Base-by-base conservation (phyloP, 1,140 invertebrate genomes). In the Eurosta solidaginis region DNA sequence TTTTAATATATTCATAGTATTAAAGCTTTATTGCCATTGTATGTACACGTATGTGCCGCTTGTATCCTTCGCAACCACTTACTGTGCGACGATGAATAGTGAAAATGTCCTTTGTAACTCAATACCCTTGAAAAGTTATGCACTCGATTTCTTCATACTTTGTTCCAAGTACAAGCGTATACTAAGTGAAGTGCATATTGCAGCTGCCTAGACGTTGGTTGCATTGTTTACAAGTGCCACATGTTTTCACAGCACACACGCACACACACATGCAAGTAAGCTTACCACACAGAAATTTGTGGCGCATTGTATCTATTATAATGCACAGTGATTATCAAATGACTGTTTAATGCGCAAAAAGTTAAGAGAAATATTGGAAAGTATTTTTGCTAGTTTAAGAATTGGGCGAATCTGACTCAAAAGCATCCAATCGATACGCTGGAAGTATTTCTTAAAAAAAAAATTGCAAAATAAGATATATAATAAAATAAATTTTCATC, bases 151-250 rank as follows among this genome's bases (percentile, higher is more conserved):
- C 45, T n/a, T 12, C 5, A 17, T 17, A 17, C 7, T 9, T 14
- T 12, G 14, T 47, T 9, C 7, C 45, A 3, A 0, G 45, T 17
- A 6, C 54, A n/a, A 25, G 36, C 54, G 27, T 33, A 12, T 63
- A 2, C 17, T 9, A 14, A 12, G 45, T 14, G 12, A n/a, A 47
- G 45, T 14, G 45, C 45, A 47, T 47, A 47, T 47, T 47, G 52
- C 52, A 17, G n/a, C n/a, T n/a, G 59, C 59, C 59, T 29, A 68
- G 59, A 68, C 59, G 59, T 68, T n/a, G n/a, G n/a, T n/a, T 68
- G 59, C 29, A 68, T 68, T 36, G 59, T 40, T 40, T 40, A 40
- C 59, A 42, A 68, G 59, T 68, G 33, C 59, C 33, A 33, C 59
- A 68, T 68, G 33, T n/a, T 33, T 42, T 40, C n/a, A 68, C 59